A percentile compares a stretch with the other conserved stretches of the same genome.
Conservation (phyloP, 2,113 vertebrate genomes). For the Phocoena phocoena region DNA sequence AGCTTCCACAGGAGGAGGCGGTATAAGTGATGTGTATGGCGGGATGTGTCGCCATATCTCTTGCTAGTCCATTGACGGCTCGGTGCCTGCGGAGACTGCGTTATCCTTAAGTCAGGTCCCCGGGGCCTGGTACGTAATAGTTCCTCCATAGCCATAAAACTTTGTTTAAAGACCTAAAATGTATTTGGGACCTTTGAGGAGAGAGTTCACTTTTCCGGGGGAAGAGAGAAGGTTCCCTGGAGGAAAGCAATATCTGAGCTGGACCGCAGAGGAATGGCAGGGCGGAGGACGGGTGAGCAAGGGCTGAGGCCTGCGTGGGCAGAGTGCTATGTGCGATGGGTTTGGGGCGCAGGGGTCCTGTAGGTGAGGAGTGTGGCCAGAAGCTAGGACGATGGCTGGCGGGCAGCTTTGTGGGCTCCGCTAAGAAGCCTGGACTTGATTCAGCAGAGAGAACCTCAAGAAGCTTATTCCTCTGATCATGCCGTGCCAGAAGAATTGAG, state of each 20-base stretch:
- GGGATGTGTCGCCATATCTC: fast-evolving
- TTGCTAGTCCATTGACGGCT: neutral
- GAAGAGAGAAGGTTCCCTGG: neutral
- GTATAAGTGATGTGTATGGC: neutral
- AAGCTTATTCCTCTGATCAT: neutral
- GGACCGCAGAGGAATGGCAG: neutral
- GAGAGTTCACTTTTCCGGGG: neutral
- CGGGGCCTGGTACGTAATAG: neutral
- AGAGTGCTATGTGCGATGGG: too few relatives aligned
- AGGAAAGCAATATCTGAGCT: neutral
- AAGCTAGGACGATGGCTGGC: neutral
- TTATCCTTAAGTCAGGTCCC: neutral
- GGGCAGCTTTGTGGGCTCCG: neutral
- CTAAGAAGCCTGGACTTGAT: neutral
- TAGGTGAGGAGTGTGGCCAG: neutral
- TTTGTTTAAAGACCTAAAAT: neutral
- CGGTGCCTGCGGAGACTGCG: neutral
- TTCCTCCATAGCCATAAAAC: neutral
- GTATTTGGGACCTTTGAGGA: neutral
- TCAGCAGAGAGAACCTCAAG: neutral
- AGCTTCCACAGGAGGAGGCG: neutral
- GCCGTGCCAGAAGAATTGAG: neutral
- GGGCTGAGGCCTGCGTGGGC: neutral
- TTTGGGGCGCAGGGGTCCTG: neutral
- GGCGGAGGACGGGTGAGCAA: neutral